Conservation (phyloP, 1,140 invertebrate species). For the Drosophila tristis region DNA sequence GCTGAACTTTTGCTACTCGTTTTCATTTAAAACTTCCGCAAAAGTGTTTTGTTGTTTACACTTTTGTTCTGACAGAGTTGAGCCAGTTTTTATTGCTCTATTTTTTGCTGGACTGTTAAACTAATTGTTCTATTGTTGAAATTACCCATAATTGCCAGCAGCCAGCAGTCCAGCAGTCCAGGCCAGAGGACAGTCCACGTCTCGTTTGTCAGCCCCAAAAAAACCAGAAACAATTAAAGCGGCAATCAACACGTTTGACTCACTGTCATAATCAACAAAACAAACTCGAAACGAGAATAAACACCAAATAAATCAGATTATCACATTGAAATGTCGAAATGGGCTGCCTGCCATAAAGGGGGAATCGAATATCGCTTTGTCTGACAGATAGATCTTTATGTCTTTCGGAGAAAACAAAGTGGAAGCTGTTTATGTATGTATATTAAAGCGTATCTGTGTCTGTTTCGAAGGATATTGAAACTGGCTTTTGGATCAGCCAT, state of each 20-base stretch:
- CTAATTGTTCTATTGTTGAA: conserved; percentile 47
- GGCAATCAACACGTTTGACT: conserved; percentile 53
- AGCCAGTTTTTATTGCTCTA: not conserved
- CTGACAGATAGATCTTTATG: no score
- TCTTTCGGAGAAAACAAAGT: no score
- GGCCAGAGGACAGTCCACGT: no score
- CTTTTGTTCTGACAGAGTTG: conserved; percentile 5
- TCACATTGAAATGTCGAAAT: conserved; percentile 11
- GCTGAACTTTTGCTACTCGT: not conserved
- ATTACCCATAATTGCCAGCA: conserved; percentile 32
- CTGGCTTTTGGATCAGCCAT: no score
- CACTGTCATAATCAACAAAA: conserved; percentile 39
- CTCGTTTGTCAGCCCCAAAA: no score
- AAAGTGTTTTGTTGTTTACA: not conserved
- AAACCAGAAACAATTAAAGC: conserved; percentile 59
- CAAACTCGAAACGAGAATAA: conserved; percentile 27
- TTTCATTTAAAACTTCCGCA: conserved; percentile 16
- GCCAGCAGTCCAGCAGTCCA: no score
- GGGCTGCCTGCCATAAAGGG: no score
- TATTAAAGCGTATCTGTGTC: conserved; percentile 35
- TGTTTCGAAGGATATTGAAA: conserved; percentile 26
- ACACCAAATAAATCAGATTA: conserved; percentile 52
- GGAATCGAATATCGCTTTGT: not conserved
- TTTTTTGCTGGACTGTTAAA: conserved; percentile 8
- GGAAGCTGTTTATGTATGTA: not conserved